A percentile compares a stretch with the other conserved stretches of the same genome.
phyloP scores from a whole-genome alignment of 2,888 invertebrate species.

The Fabriciana adippe region DNA sequence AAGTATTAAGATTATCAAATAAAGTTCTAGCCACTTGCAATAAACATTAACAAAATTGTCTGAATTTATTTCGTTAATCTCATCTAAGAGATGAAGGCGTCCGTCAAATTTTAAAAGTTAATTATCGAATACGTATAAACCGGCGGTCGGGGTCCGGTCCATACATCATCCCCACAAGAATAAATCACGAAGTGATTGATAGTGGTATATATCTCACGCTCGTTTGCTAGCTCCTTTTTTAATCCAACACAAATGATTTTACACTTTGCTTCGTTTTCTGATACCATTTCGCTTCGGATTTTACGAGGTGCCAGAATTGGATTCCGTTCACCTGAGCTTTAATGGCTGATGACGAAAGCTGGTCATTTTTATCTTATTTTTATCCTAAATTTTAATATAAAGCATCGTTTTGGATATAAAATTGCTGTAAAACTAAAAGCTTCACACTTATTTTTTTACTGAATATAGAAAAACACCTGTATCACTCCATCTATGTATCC shows the following conservation, averaged over 20 bases:
- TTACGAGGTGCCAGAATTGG: conserved; percentile 56
- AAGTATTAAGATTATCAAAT: background rate
- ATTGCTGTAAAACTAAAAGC: too few species aligned
- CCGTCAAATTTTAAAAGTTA: conserved; percentile 80
- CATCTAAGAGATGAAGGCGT: conserved; percentile 65
- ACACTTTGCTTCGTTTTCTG: conserved; percentile 72
- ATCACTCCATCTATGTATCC: background rate
- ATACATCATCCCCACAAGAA: conserved; percentile 78
- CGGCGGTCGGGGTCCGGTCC: conserved; percentile 55
- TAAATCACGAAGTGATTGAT: conserved; percentile 81
- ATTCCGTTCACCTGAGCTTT: conserved; percentile 20
- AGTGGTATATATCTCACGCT: conserved; percentile 77
- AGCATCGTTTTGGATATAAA: background rate
- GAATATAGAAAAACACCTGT: background rate
- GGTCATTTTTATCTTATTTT: background rate
- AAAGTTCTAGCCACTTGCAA: background rate
- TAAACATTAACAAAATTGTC: conserved; percentile 7
- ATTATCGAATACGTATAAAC: conserved; percentile 75
- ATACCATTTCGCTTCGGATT: conserved; percentile 63
- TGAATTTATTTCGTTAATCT: conserved; percentile 40
- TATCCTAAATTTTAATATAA: background rate
- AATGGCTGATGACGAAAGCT: conserved; percentile 20
- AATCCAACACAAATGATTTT: conserved; percentile 80
- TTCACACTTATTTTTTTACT: background rate
- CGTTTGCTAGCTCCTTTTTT: conserved; percentile 78